A percentile compares a stretch with the other conserved stretches of the same genome.
Conservation (phyloP, 1,140 invertebrate genomes). For the Drosophila murphyi region DNA sequence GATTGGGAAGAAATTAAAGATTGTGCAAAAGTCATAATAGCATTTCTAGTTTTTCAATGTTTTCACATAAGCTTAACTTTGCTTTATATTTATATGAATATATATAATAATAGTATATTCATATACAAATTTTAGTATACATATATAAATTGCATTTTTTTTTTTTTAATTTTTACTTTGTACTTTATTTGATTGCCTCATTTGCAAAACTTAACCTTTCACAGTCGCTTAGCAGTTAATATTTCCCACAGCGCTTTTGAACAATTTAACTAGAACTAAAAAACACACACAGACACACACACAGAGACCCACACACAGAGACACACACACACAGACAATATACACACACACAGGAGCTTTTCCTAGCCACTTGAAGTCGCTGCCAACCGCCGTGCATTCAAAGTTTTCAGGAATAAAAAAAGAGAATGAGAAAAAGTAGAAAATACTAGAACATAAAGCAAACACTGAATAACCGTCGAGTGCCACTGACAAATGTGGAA, state of each 20-base stretch:
- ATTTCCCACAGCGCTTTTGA: neutral
- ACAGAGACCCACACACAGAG: neutral
- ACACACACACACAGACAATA: neutral
- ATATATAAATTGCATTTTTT: too few relatives aligned
- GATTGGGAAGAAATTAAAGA: too few relatives aligned
- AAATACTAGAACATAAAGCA: neutral
- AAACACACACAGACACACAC: neutral
- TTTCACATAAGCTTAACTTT: too few relatives aligned
- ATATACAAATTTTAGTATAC: too few relatives aligned
- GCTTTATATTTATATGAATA: too few relatives aligned
- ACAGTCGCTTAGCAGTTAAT: neutral
- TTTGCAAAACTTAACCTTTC: neutral
- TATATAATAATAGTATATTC: too few relatives aligned
- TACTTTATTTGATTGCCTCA: too few relatives aligned
- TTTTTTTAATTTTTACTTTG: neutral
- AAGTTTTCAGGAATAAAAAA: conserved; percentile 9
- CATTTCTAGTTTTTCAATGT: too few relatives aligned
- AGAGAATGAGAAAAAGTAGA: neutral
- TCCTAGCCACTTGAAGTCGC: conserved; percentile 3
- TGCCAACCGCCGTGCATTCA: conserved; percentile 8
- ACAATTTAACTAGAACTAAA: neutral
- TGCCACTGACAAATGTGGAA: conserved; percentile 14
- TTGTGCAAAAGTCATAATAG: too few relatives aligned
- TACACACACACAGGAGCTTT: neutral
- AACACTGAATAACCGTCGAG: conserved; percentile 7